phyloP scores from a whole-genome alignment of 1,140 invertebrate species.

The Heliconius eleuchia region DNA sequence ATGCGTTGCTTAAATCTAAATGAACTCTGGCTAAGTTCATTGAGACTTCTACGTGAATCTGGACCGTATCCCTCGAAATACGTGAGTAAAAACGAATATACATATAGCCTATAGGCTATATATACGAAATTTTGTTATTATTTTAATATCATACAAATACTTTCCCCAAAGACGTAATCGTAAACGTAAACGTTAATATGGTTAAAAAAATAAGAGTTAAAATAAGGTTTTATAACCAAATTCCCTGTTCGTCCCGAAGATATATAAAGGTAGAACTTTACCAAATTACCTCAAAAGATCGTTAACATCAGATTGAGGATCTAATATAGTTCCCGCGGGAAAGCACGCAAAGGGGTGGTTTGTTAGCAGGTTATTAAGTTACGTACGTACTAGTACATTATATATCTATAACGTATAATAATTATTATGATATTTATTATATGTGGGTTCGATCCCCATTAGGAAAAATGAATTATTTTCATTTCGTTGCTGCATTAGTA shows the following conservation, averaged over 20 bases:
- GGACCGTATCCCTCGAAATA: too few species aligned
- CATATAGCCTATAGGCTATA: too few species aligned
- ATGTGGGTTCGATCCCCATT: too few species aligned
- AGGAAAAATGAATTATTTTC: too few species aligned
- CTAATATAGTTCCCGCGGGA: conserved; percentile 15
- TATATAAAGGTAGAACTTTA: conserved; percentile 11
- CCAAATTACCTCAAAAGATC: conserved; percentile 6
- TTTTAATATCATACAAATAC: too few species aligned
- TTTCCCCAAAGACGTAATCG: neutral
- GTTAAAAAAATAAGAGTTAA: neutral
- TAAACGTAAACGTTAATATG: too few species aligned
- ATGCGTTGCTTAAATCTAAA: too few species aligned
- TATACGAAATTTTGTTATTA: too few species aligned
- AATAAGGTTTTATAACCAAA: neutral
- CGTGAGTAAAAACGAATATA: neutral
- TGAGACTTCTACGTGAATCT: too few species aligned
- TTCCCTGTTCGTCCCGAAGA: neutral
- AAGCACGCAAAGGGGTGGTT: neutral
- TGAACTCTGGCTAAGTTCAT: too few species aligned
- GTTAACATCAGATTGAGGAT: conserved; percentile 15
- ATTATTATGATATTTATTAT: too few species aligned
- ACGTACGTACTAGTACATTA: neutral
- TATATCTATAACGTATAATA: neutral
- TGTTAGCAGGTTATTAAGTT: neutral
- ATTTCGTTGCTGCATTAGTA: too few species aligned